phyloP scores from a whole-genome alignment of 2,797 vertebrate genomes.

The Enoplosus armatus region DNA sequence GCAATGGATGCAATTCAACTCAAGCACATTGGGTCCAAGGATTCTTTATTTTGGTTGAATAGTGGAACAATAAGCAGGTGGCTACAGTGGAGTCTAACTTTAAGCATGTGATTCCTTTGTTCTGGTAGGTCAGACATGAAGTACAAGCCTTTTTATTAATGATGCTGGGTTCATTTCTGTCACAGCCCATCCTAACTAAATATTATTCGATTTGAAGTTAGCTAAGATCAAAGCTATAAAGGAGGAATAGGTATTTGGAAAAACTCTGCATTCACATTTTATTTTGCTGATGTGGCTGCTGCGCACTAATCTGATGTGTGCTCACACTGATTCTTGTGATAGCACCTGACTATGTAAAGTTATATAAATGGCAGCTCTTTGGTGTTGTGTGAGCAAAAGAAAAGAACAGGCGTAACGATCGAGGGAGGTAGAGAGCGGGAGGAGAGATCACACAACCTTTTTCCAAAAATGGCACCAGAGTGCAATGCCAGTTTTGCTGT shows the following conservation, averaged over 20 bases:
- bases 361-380: slow-evolving; percentile 30
- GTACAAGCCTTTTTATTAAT: not conserved
- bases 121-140: not conserved
- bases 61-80: not conserved
- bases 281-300: slow-evolving; percentile 24
- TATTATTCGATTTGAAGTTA: slow-evolving; percentile 5
- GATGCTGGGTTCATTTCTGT: not conserved
- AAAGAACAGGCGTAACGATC: not conserved
- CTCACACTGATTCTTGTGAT: slow-evolving; percentile 30
- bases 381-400: slow-evolving; percentile 31
- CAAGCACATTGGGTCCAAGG: not conserved
- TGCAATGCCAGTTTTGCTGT: slow-evolving; percentile 48
- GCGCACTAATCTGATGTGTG: slow-evolving; percentile 16
- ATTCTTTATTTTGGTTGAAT: not conserved
- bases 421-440: slow-evolving; percentile 26
- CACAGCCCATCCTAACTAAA: slow-evolving; percentile 13
- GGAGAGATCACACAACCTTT: slow-evolving; percentile 58
- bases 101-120: not conserved
- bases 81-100: not conserved
- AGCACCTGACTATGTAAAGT: slow-evolving; percentile 8
- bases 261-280: slow-evolving; percentile 39
- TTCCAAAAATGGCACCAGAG: slow-evolving; percentile 58
- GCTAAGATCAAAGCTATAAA: slow-evolving; percentile 33
- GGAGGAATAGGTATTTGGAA: slow-evolving; percentile 2
- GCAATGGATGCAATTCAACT: not conserved